phyloP scores from a whole-genome alignment of 2,888 invertebrate genomes.

The Anorthoa munda region DNA sequence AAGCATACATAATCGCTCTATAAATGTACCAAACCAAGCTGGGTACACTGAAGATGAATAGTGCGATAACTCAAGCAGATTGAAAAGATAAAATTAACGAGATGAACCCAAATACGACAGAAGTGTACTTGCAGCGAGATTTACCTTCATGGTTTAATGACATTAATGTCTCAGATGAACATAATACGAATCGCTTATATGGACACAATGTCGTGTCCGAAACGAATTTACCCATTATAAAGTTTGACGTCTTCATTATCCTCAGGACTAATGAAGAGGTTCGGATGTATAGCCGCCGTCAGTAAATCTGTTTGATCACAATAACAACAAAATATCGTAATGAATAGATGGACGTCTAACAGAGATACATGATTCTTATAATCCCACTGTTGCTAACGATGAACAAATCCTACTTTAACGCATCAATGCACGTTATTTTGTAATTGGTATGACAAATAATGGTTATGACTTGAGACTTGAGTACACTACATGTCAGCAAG shows the following conservation, averaged over 20 bases:
- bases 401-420: constrained; percentile 8
- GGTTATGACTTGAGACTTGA: constrained; percentile 25
- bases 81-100: constrained; percentile 66
- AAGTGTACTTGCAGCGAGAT: constrained; percentile 40
- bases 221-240: constrained; percentile 42
- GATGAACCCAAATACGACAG: constrained; percentile 54
- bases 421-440: constrained; percentile 29
- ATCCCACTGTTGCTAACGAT: constrained; percentile 19
- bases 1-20: constrained; percentile 12
- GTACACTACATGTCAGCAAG: constrained; percentile 48
- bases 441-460: constrained; percentile 52
- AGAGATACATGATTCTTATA: constrained; percentile 3
- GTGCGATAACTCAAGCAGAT: constrained; percentile 54
- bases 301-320: constrained; percentile 24
- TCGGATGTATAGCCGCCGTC: constrained; percentile 23
- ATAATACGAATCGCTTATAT: constrained; percentile 39
- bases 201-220: constrained; percentile 38
- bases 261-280: constrained; percentile 44
- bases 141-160: constrained; percentile 52
- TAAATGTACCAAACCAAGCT: constrained; percentile 7
- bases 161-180: constrained; percentile 46
- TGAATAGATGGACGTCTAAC: constrained; percentile 26
- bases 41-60: constrained; percentile 20
- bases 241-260: constrained; percentile 55
- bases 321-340: constrained; percentile 23